A percentile compares a stretch with the other conserved stretches of the same genome.
phyloP scores from a whole-genome alignment of 2,888 invertebrate species.

The Mimas tiliae region DNA sequence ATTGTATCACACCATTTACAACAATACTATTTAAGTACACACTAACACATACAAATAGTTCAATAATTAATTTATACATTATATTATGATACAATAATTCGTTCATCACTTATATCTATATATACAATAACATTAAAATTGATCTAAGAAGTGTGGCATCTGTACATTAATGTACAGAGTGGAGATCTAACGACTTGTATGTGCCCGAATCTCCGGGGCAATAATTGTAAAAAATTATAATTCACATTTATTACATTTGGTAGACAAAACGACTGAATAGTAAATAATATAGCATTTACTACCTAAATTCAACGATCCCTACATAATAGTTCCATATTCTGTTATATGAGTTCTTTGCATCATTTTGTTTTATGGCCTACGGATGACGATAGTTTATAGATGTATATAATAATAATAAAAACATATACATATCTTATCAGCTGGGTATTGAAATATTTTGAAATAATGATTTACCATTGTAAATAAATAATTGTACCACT shows the following conservation, averaged over 20 bases:
- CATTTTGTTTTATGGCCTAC: too few relatives aligned
- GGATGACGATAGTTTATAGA: too few relatives aligned
- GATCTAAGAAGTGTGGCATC: slow-evolving; percentile 9
- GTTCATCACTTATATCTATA: slow-evolving; percentile 22
- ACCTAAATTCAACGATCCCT: too few relatives aligned
- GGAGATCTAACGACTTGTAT: slow-evolving; percentile 3
- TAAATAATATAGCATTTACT: too few relatives aligned
- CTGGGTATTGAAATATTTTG: too few relatives aligned
- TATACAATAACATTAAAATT: slow-evolving; percentile 13
- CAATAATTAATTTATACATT: slow-evolving; percentile 6
- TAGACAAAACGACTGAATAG: neutral
- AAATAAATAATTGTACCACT: too few relatives aligned
- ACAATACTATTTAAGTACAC: slow-evolving; percentile 12
- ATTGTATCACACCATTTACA: neutral
- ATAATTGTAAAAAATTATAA: neutral
- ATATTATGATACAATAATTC: slow-evolving; percentile 14
- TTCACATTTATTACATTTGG: neutral
- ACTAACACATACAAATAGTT: slow-evolving; percentile 1
- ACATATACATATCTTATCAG: too few relatives aligned
- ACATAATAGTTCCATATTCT: too few relatives aligned
- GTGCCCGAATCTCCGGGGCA: neutral
- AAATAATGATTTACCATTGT: too few relatives aligned
- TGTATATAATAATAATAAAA: too few relatives aligned
- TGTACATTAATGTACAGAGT: slow-evolving; percentile 2
- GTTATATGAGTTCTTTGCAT: too few relatives aligned